Evolutionary conservation across 37 sponge, comb jelly and placozoan species (phyloP).

Genomic region (Bolinopsis microptera): DNA sequence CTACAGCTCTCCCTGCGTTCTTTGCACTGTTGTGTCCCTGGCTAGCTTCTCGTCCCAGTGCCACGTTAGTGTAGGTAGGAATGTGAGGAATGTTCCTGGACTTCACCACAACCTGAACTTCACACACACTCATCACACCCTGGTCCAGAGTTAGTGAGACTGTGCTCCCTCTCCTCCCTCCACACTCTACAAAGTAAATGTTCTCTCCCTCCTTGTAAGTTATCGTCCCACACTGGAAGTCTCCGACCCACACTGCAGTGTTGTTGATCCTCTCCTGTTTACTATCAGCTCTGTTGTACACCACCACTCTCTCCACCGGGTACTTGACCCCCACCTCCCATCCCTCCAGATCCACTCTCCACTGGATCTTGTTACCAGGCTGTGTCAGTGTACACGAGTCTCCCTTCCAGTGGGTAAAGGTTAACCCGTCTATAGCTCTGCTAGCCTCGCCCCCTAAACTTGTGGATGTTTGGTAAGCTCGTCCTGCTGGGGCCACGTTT

Average conservation of each 20-base stretch:
- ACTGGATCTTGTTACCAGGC: background rate
- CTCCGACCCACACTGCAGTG: background rate
- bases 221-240: background rate
- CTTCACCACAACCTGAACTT: background rate
- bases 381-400: no score
- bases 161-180: background rate
- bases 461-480: no score
- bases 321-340: background rate
- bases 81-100: no score
- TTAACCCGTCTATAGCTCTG: no score
- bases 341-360: slow-evolving; percentile 16
- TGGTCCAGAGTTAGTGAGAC: background rate
- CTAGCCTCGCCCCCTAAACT: background rate
- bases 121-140: background rate
- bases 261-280: background rate
- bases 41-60: background rate
- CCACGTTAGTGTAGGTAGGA: background rate
- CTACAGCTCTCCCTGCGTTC: background rate
- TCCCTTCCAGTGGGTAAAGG: background rate
- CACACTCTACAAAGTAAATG: background rate
- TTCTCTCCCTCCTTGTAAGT: background rate
- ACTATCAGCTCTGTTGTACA: background rate
- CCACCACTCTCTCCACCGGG: background rate
- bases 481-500: no score
- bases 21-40: background rate